phyloP scores from a whole-genome alignment of 23 tunicate species.

The Halocynthia aurantium region DNA sequence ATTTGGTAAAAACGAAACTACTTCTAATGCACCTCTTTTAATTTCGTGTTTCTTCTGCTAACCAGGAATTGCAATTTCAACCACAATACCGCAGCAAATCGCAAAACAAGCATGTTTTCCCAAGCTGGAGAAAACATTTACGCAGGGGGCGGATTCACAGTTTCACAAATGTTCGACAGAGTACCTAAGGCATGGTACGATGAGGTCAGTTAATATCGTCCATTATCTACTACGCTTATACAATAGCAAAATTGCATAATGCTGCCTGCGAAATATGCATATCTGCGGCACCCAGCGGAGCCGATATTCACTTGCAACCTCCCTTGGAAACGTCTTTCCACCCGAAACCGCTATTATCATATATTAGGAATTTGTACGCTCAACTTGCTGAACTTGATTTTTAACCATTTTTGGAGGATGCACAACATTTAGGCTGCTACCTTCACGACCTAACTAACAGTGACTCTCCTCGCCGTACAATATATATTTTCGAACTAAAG shows the following conservation, averaged over 20 bases:
- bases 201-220: constrained; percentile 2
- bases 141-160: background rate
- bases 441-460: too few species aligned
- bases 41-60: background rate
- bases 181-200: constrained; percentile 17
- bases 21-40: background rate
- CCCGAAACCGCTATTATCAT: too few species aligned
- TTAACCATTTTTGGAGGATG: too few species aligned
- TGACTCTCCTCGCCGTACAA: too few species aligned
- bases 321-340: too few species aligned
- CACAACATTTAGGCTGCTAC: too few species aligned
- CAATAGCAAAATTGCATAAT: background rate
- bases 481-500: too few species aligned
- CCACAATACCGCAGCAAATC: background rate
- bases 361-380: too few species aligned
- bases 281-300: background rate
- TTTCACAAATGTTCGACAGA: background rate
- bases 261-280: background rate
- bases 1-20: background rate
- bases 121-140: constrained; percentile 12
- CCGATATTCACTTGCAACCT: background rate
- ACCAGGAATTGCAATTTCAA: constrained; percentile 14
- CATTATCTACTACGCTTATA: too few species aligned
- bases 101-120: background rate
- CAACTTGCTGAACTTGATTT: too few species aligned